Conservation (phyloP, 2,113 vertebrate genomes). For the Pao palembangensis region DNA sequence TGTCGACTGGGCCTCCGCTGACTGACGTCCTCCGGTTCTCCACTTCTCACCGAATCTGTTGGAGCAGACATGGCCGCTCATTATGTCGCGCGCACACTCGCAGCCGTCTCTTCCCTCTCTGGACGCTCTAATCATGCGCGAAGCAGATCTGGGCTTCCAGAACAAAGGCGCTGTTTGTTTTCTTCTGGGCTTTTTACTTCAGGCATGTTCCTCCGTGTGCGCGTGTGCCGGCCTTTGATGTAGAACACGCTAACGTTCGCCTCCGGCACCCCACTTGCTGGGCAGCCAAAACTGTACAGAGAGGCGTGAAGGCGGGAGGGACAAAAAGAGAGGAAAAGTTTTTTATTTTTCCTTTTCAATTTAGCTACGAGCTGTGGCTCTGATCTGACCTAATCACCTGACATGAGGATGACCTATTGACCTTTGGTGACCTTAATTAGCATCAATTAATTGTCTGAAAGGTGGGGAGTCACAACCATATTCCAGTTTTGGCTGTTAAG, state of each 20-base stretch:
- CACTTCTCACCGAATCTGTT: constrained; percentile 37
- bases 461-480: too few species aligned
- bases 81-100: constrained; percentile 9
- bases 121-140: constrained; percentile 63
- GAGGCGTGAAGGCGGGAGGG: constrained; percentile 26
- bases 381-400: constrained; percentile 30
- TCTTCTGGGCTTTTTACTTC: constrained; percentile 54
- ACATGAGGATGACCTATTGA: constrained; percentile 31
- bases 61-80: constrained; percentile 16
- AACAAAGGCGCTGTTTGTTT: constrained; percentile 74
- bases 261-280: constrained; percentile 4
- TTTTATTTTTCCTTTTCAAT: constrained; percentile 59
- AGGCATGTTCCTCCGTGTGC: constrained; percentile 55
- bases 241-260: constrained; percentile 45
- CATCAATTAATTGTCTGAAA: too few species aligned
- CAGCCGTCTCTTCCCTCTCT: constrained; percentile 41
- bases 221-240: constrained; percentile 65
- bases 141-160: constrained; percentile 28
- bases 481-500: too few species aligned
- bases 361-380: constrained; percentile 5
- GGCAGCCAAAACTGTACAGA: constrained; percentile 22
- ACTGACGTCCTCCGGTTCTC: constrained; percentile 56
- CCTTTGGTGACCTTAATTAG: background rate
- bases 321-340: constrained; percentile 34
- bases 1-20: constrained; percentile 41